Base-by-base conservation (phyloP, 2,888 invertebrate genomes). In the Shargacucullia verbasci region DNA sequence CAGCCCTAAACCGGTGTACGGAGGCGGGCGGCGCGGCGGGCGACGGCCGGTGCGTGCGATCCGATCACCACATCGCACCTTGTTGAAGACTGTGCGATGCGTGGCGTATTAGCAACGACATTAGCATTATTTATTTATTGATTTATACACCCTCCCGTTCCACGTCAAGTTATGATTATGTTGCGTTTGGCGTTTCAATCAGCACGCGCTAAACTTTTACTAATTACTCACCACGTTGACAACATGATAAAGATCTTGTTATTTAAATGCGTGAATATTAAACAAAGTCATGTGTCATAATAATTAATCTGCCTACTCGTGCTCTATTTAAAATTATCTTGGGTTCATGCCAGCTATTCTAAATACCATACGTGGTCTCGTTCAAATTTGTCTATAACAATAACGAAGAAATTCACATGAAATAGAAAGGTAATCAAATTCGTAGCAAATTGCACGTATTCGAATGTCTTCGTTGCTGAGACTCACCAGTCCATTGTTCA, bases 251-350 rank as follows among this genome's bases (percentile, higher is more conserved):
- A 80, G 82, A 83, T 84, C 78, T 77, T 72, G 72, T 80, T 78
- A 80, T 86, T 81, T 84, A 79, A 82, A 81, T 78, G 79, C 81
- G 78, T 80, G 78, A 79, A 80, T 83, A 81, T 78, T 73, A 79
- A 85, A 87, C 83, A 86, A 86, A 85, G 83, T 85, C 82, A 82
- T 83, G 81, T 86, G 86, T 88, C 87, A 87, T 88, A 88, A 89
- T 89, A 89, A 89, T 85, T 86, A 88, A 91, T 88, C 85, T 87
- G 82, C 87, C 86, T 87, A 88, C 88, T 83, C 84, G 83, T 83
- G 86, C 79, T 89, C 87, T 85, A 88, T 88, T 89, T 89, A 86
- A 84, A 84, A 83, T 82, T 81, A 81, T 82, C 79, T 89, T 89
- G 89, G 90, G 84, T 65, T 72, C 70, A 66, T 84, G 90, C 90